phyloP scores from a whole-genome alignment of 2,888 invertebrate genomes.

The Tetrapedia diversipes region DNA sequence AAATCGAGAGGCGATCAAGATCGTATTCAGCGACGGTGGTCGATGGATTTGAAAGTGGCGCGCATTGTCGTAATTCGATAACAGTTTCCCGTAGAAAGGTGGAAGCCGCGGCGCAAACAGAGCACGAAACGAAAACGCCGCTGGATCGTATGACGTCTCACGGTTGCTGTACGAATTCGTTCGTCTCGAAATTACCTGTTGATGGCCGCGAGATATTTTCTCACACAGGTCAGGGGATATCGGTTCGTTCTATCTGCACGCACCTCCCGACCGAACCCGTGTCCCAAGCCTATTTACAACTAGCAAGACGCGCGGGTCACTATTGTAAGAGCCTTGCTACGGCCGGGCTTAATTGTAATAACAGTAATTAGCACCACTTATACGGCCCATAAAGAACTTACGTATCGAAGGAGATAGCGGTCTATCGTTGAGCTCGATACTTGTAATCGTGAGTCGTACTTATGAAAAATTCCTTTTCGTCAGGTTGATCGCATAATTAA shows the following conservation, averaged over 20 bases:
- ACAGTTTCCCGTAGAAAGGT: neutral
- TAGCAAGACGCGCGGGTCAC: constrained; percentile 38
- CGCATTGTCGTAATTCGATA: constrained; percentile 13
- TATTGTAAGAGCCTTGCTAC: constrained; percentile 50
- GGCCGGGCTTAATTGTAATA: constrained; percentile 61
- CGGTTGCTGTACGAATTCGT: constrained; percentile 26
- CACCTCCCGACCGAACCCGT: constrained; percentile 10
- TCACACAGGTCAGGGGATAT: constrained; percentile 29
- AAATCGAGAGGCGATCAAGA: constrained; percentile 2
- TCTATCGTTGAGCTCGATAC: no score
- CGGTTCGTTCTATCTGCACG: constrained; percentile 47
- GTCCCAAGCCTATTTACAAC: constrained; percentile 24
- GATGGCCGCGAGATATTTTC: constrained; percentile 50
- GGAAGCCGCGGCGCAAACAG: constrained; percentile 3
- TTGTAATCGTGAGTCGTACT: no score
- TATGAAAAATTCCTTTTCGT: no score
- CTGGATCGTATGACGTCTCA: constrained; percentile 25
- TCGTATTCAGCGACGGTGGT: neutral
- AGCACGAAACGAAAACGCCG: constrained; percentile 8
- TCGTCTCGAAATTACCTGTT: constrained; percentile 46
- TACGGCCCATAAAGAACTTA: constrained; percentile 54
- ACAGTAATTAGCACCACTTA: constrained; percentile 65
- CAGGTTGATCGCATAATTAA: no score
- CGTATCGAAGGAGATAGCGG: constrained; percentile 22
- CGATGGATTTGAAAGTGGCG: constrained; percentile 1